A percentile compares a stretch with the other conserved stretches of the same genome.
These are phyloP conservation scores for Sphyrna mokarran DNA, from an alignment of 2,113 vertebrate genomes.

Conservation along the genomic window DNA sequence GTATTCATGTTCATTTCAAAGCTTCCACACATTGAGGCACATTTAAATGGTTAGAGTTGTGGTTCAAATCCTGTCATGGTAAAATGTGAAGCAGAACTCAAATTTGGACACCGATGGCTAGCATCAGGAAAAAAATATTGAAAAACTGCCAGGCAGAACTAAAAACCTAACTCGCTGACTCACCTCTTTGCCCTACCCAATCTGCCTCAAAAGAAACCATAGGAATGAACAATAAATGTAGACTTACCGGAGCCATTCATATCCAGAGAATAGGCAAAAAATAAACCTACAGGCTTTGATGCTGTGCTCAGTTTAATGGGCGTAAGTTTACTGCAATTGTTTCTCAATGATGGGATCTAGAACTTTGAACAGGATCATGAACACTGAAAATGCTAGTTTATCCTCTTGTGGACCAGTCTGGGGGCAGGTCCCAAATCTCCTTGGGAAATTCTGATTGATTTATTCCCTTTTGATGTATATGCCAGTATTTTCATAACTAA, in stretches of 20 bases:
- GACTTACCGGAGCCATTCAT: background rate
- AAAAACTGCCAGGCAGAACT: background rate
- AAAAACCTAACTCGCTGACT: background rate
- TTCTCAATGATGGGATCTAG: background rate
- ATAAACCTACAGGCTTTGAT: background rate
- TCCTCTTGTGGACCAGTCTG: background rate
- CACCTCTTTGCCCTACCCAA: background rate
- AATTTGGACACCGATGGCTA: background rate
- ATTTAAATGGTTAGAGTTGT: background rate
- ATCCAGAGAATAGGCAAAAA: background rate
- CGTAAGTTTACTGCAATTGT: background rate
- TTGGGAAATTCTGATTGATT: background rate
- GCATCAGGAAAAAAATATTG: background rate
- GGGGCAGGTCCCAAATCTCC: background rate
- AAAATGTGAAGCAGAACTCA: background rate
- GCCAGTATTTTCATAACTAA: background rate
- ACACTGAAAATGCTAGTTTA: background rate
- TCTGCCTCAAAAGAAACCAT: background rate
- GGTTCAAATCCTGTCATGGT: background rate
- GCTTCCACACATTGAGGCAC: background rate
- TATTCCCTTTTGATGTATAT: background rate
- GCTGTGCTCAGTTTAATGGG: background rate
- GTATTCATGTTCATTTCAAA: background rate
- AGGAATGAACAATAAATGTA: background rate
- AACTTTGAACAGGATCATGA: background rate